Conservation (phyloP, 2,888 invertebrate genomes). For the Tyria jacobaeae region DNA sequence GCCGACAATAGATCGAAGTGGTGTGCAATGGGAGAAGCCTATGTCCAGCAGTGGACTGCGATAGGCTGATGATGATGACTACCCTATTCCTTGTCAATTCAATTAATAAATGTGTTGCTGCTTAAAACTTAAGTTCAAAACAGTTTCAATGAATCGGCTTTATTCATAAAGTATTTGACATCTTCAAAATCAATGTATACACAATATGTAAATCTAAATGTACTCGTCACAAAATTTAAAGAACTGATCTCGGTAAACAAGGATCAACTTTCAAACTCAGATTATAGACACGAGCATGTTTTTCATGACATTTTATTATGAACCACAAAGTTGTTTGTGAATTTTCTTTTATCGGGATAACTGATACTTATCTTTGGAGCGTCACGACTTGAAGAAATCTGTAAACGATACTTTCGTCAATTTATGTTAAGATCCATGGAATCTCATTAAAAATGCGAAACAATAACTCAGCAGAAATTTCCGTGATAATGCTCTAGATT, state of each 20-base stretch:
- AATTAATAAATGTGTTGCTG: too few relatives aligned
- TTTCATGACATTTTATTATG: constrained; percentile 7
- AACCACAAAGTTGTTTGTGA: neutral
- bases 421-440: neutral
- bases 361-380: neutral
- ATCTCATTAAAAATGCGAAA: neutral
- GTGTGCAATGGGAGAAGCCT: too few relatives aligned
- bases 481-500: too few relatives aligned
- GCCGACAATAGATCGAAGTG: too few relatives aligned
- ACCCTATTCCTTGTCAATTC: too few relatives aligned
- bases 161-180: neutral
- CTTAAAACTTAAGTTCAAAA: too few relatives aligned
- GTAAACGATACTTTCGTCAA: neutral
- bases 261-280: neutral
- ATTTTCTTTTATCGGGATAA: constrained; percentile 10
- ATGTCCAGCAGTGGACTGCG: too few relatives aligned
- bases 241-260: constrained; percentile 4
- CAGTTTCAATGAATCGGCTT: too few relatives aligned
- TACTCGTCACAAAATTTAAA: constrained; percentile 7
- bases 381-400: neutral
- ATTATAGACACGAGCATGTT: neutral
- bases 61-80: too few relatives aligned
- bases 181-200: neutral
- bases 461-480: neutral
- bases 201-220: neutral